These are phyloP conservation scores for Papilio gigon DNA, from an alignment of 2,888 invertebrate species.

Conservation along the genomic window DNA sequence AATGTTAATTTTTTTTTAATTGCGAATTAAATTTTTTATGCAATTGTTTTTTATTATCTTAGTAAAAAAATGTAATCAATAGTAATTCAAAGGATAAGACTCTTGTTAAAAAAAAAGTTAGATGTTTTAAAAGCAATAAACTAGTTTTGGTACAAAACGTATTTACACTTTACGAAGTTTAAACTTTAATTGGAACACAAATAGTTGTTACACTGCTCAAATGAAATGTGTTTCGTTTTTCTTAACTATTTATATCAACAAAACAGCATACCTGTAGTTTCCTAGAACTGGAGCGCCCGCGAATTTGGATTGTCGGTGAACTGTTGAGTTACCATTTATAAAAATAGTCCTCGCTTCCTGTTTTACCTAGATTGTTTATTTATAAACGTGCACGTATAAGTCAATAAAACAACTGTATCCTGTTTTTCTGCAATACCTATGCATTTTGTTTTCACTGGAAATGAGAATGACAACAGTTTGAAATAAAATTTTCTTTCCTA, in stretches of 20 bases:
- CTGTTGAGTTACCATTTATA: not conserved
- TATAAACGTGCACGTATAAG: too few relatives aligned
- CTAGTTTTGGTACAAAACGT: not conserved
- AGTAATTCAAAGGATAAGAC: too few relatives aligned
- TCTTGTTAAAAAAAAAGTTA: not conserved
- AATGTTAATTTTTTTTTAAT: too few relatives aligned
- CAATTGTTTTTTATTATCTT: too few relatives aligned
- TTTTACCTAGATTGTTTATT: not conserved
- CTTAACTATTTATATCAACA: not conserved
- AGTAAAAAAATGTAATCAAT: too few relatives aligned
- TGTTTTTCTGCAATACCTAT: too few relatives aligned
- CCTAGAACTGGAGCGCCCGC: not conserved
- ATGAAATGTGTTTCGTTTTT: conserved; percentile 5
- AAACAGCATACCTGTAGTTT: not conserved
- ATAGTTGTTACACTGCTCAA: not conserved
- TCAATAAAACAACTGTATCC: too few relatives aligned
- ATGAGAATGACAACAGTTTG: too few relatives aligned
- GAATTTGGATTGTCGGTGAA: not conserved
- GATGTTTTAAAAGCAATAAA: not conserved
- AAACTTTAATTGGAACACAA: conserved; percentile 1
- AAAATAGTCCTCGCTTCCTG: not conserved
- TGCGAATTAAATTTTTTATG: too few relatives aligned
- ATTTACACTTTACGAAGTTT: not conserved
- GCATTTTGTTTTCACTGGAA: too few relatives aligned
- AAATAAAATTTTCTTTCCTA: too few relatives aligned